Evolutionary conservation across 2,888 invertebrate species (phyloP).

Genomic region (Alviniconcha strummeri): DNA sequence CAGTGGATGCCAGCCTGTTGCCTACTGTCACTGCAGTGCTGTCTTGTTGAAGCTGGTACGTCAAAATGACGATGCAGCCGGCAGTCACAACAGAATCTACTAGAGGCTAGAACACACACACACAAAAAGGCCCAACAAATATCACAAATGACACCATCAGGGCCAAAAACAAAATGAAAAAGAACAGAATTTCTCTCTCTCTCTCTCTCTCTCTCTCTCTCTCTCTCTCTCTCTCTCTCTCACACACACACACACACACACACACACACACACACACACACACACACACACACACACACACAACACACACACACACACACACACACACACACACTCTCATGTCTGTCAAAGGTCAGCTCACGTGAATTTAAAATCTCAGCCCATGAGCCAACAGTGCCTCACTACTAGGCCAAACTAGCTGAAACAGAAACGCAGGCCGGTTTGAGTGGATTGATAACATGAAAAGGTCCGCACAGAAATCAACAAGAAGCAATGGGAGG

Average conservation of each 20-base stretch:
- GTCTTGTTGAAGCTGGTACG: slow-evolving; percentile 29
- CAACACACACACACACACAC: not conserved
- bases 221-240: not conserved
- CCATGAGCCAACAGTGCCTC: too few species aligned
- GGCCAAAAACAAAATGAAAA: not conserved
- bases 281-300: not conserved
- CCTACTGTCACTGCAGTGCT: slow-evolving; percentile 23
- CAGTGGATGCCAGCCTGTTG: slow-evolving; percentile 33
- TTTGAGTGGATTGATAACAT: too few species aligned
- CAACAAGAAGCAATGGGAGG: too few species aligned
- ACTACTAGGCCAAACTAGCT: too few species aligned
- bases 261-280: not conserved
- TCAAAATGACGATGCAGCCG: slow-evolving; percentile 42
- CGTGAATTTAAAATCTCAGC: too few species aligned
- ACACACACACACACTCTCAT: not conserved
- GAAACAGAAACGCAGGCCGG: too few species aligned
- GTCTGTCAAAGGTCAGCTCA: too few species aligned
- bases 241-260: not conserved
- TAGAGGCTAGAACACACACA: slow-evolving; percentile 34
- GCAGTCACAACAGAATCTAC: slow-evolving; percentile 36
- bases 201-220: too few species aligned
- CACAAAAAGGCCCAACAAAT: too few species aligned
- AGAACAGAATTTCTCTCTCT: slow-evolving; percentile 5
- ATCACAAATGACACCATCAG: not conserved
- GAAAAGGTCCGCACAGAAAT: too few species aligned